phyloP scores from a whole-genome alignment of 2,113 vertebrate genomes.

The Cinclus mexicanus region DNA sequence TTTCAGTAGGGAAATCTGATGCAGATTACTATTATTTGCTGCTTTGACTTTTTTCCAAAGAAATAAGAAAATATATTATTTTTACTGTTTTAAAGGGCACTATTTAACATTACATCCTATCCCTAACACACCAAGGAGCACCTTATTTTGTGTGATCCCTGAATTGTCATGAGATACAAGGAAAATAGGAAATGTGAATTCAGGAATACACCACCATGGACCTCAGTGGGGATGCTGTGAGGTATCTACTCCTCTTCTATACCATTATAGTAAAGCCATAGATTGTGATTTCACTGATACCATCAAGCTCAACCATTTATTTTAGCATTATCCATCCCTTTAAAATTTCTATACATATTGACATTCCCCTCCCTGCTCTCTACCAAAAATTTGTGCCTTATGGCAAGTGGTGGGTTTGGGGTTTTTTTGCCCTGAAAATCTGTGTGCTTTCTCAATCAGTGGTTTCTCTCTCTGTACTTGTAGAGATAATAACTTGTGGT shows the following conservation, averaged over 20 bases:
- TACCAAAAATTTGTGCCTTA: not conserved
- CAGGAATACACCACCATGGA: not conserved
- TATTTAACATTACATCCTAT: not conserved
- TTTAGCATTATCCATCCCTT: not conserved
- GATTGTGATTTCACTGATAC: not conserved
- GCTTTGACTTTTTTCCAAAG: not conserved
- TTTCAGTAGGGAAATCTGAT: not conserved
- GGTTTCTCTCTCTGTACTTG: not conserved
- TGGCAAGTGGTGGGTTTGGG: not conserved
- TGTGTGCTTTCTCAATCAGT: not conserved
- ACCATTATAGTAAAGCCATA: not conserved
- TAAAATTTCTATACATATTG: not conserved
- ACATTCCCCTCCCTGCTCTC: not conserved
- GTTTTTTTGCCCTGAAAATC: not conserved
- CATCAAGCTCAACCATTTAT: not conserved
- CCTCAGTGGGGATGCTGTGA: not conserved
- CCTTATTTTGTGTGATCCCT: not conserved
- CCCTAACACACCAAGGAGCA: not conserved
- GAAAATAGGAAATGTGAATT: rapidly evolving
- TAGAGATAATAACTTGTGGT: not conserved
- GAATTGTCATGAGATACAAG: not conserved
- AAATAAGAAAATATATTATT: not conserved
- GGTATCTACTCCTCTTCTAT: not conserved
- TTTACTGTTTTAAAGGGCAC: not conserved
- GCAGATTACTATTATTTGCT: not conserved